Evolutionary conservation across 2,888 invertebrate species (phyloP), one percentile per base, ranked within the genome.

Genomic region (Isoperla grammatica): DNA sequence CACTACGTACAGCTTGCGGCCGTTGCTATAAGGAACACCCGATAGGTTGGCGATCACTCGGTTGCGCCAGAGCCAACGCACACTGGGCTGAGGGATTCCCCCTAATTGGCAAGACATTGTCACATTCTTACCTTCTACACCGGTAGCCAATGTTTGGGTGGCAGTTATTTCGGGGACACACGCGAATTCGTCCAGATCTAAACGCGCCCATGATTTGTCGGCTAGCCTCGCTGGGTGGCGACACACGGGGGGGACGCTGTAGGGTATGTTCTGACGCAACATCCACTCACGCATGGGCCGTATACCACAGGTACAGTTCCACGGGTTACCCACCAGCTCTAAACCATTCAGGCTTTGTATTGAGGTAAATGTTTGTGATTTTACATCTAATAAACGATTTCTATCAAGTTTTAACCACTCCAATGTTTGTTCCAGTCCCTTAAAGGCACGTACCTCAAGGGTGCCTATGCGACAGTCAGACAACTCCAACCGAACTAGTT

Each of bases 291-390:
- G 77, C 63, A 90, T 72, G 0, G 89, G 87, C 57, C 88, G 78
- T 61, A 91, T 72, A 22, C 81, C 79, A 71, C 91, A 91, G 43
- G 88, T 85, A 72, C 90, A 91, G 72, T 89, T 87, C 89, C 90
- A 90, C 0, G 86, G 87, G 73, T 91, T 91, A 61, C 80, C 82
- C n/a, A 86, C 83, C 64, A 91, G 73, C 68, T 88, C 88, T 63
- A 91, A 75, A 12, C 87, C 88, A 69, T 88, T 86, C 56, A 91
- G 74, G 64, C 82, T 84, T 64, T 83, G 77, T 48, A 90, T 74
- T 9, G 84, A 80, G 1, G 84, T 86, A 62, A 91, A 76, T 11
- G 85, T 82, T 37, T 81, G 80, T 12, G 87, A 81, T 59, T 81
- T 79, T 12, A 90, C 78, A 62, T 85, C 82, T 53, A 81, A 79